Conservation (phyloP, 2,113 vertebrate genomes). For the Centropus unirufus region DNA sequence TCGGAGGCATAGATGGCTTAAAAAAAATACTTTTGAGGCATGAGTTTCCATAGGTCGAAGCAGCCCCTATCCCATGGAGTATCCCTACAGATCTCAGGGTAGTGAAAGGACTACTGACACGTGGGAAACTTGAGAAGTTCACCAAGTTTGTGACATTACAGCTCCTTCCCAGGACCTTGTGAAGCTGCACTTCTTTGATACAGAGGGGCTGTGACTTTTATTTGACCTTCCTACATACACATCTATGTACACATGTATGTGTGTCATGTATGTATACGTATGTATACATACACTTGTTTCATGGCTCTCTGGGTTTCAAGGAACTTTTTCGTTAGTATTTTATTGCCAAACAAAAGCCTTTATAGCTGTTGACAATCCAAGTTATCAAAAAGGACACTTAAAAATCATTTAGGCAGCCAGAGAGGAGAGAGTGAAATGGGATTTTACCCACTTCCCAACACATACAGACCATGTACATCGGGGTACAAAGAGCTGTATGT, state of each 20-base stretch:
- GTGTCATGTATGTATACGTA: fast-evolving
- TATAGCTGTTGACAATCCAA: not conserved
- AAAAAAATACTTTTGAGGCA: conserved; percentile 15
- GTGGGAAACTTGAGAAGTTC: not conserved
- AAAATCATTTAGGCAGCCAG: not conserved
- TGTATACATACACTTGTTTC: not conserved
- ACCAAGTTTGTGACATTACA: not conserved
- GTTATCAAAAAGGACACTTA: not conserved
- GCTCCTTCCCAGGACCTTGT: not conserved
- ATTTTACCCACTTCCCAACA: not conserved
- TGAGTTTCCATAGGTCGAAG: not conserved
- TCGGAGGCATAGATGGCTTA: conserved; percentile 53
- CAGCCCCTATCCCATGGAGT: not conserved
- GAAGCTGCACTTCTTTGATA: not conserved
- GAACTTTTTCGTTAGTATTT: not conserved
- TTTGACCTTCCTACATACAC: not conserved
- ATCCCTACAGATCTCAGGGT: not conserved
- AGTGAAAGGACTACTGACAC: not conserved
- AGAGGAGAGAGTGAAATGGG: not conserved
- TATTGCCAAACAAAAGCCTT: not conserved
- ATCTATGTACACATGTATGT: fast-evolving
- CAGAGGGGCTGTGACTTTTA: fast-evolving
- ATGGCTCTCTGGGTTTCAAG: not conserved
- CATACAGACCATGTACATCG: fast-evolving
- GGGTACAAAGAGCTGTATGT: not conserved